Conservation (phyloP, 2,888 invertebrate genomes). For the Tiliacea citrago region DNA sequence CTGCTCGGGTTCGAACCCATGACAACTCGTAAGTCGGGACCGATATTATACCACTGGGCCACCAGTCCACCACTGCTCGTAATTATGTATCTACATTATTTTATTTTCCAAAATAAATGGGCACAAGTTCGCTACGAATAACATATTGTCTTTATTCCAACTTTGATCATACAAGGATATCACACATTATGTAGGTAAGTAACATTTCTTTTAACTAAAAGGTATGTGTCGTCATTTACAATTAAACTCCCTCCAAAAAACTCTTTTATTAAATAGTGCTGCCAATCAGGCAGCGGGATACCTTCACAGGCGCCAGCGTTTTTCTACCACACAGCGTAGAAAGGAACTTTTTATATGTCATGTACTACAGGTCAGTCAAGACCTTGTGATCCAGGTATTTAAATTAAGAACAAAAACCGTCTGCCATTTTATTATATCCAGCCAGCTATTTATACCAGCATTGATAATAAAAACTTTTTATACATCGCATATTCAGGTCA, state of each 20-base stretch:
- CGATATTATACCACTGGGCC: too few relatives aligned
- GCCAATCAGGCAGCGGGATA: background rate
- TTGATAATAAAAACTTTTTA: constrained; percentile 57
- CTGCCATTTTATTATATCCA: constrained; percentile 32
- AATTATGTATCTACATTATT: background rate
- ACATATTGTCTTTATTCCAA: background rate
- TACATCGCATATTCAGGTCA: constrained; percentile 33
- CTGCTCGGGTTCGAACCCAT: too few relatives aligned
- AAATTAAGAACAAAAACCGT: constrained; percentile 21
- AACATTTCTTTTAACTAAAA: background rate
- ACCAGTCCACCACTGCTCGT: too few relatives aligned
- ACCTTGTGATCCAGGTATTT: constrained; percentile 36
- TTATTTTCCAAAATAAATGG: background rate
- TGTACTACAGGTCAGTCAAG: background rate
- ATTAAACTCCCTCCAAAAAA: background rate
- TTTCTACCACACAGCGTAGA: background rate
- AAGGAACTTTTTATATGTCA: too few relatives aligned
- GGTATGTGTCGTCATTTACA: background rate
- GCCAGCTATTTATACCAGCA: constrained; percentile 29
- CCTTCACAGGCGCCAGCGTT: background rate
- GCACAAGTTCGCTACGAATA: background rate
- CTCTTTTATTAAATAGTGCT: background rate
- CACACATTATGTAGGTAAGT: background rate
- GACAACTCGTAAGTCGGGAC: too few relatives aligned
- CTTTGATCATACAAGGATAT: background rate